A percentile compares a stretch with the other conserved stretches of the same genome.
Evolutionary conservation across 2,888 invertebrate genomes (phyloP).

Genomic region (Amphiduros pacificus): DNA sequence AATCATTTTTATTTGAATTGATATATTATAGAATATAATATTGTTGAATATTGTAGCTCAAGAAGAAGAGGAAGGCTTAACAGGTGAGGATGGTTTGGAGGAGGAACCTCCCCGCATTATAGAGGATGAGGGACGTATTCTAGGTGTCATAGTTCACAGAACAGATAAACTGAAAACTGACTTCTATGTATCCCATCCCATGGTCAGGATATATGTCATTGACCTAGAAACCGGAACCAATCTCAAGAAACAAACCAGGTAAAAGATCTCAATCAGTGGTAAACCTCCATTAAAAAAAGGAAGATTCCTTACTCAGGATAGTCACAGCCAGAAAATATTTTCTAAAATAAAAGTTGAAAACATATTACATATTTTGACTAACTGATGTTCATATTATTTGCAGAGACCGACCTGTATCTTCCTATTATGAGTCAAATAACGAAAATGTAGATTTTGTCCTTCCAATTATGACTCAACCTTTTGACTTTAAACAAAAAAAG

Average conservation of each 20-base stretch:
- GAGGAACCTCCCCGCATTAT: conserved; percentile 32
- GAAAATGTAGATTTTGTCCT: conserved; percentile 62
- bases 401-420: conserved; percentile 61
- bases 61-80: neutral
- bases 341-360: neutral
- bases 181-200: conserved; percentile 67
- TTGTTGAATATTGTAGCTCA: neutral
- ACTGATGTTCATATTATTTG: conserved; percentile 3
- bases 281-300: neutral
- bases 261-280: too few species aligned
- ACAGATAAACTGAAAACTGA: conserved; percentile 67
- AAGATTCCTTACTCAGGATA: neutral
- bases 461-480: conserved; percentile 68
- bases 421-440: conserved; percentile 61
- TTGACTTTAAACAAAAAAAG: conserved; percentile 66
- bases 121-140: conserved; percentile 53
- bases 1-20: neutral
- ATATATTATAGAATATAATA: neutral
- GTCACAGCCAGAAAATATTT: neutral
- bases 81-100: conserved; percentile 21
- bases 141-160: conserved; percentile 65
- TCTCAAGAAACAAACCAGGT: conserved; percentile 62
- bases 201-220: conserved; percentile 68
- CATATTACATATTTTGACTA: neutral
- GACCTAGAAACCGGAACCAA: conserved; percentile 65